Percentiles rank a stretch among this genome's conserved stretches.
Conservation (phyloP, 2,888 invertebrate species). For the Chrysopilus asiliformis region DNA sequence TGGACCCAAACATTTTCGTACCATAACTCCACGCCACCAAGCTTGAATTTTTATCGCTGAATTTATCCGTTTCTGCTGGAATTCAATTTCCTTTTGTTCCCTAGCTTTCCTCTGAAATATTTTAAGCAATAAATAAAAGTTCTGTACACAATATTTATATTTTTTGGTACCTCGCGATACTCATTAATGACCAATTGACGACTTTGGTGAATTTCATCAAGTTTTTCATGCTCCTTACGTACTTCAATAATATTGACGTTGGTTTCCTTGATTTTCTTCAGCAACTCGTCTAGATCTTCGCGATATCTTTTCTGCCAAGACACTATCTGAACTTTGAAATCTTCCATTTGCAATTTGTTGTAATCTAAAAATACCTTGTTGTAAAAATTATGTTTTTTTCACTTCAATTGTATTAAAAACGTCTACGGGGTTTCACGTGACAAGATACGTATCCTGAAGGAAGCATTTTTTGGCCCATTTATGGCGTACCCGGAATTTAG, state of each 20-base stretch:
- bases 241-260: slow-evolving; percentile 23
- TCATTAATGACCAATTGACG: slow-evolving; percentile 23
- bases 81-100: slow-evolving; percentile 23
- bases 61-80: slow-evolving; percentile 25
- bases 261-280: slow-evolving; percentile 19
- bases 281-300: slow-evolving; percentile 20
- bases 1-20: slow-evolving; percentile 46
- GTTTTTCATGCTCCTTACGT: slow-evolving; percentile 21
- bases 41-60: slow-evolving; percentile 32
- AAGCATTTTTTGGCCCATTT: too few species aligned
- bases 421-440: too few species aligned
- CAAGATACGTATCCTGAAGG: too few species aligned
- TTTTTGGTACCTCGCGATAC: too few species aligned
- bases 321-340: slow-evolving; percentile 20
- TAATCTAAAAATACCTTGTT: too few species aligned
- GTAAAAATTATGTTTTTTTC: too few species aligned
- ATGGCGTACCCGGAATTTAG: too few species aligned
- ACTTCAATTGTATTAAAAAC: slow-evolving; percentile 21
- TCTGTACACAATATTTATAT: too few species aligned
- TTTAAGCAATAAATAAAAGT: too few species aligned
- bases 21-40: slow-evolving; percentile 54
- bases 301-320: slow-evolving; percentile 26
- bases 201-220: slow-evolving; percentile 21
- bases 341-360: slow-evolving; percentile 20
- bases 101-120: slow-evolving; percentile 26